These are phyloP conservation scores for Amyelois transitella DNA, from an alignment of 1,140 invertebrate genomes.

Conservation along the genomic window DNA sequence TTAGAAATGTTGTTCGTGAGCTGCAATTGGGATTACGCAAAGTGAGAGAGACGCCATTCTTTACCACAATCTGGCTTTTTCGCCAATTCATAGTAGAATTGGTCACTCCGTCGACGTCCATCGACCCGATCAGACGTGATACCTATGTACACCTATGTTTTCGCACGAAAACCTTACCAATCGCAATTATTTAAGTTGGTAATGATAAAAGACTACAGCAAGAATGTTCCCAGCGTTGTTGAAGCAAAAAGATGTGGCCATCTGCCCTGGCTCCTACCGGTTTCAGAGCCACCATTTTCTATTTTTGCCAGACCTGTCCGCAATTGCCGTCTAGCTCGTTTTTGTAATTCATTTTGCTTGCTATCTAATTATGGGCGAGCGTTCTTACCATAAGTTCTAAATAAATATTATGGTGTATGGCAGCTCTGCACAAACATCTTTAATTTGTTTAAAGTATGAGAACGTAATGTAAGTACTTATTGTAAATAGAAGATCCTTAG, in stretches of 20 bases:
- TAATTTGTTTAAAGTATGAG: not conserved
- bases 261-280: not conserved
- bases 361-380: conserved; percentile 14
- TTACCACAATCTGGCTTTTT: no score
- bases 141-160: no score
- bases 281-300: conserved; percentile 8
- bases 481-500: not conserved
- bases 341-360: conserved; percentile 20
- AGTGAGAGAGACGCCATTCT: no score
- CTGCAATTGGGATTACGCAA: no score
- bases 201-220: not conserved
- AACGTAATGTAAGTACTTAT: not conserved
- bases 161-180: not conserved
- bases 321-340: conserved; percentile 19
- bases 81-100: no score
- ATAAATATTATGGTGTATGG: not conserved
- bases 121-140: no score
- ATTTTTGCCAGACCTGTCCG: conserved; percentile 18
- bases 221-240: not conserved
- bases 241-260: not conserved
- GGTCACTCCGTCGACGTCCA: no score
- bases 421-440: not conserved
- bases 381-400: not conserved
- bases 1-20: no score
- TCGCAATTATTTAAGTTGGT: not conserved